These are phyloP conservation scores for Thamnophis elegans DNA, from an alignment of 2,797 vertebrate species.

Conservation along the genomic window DNA sequence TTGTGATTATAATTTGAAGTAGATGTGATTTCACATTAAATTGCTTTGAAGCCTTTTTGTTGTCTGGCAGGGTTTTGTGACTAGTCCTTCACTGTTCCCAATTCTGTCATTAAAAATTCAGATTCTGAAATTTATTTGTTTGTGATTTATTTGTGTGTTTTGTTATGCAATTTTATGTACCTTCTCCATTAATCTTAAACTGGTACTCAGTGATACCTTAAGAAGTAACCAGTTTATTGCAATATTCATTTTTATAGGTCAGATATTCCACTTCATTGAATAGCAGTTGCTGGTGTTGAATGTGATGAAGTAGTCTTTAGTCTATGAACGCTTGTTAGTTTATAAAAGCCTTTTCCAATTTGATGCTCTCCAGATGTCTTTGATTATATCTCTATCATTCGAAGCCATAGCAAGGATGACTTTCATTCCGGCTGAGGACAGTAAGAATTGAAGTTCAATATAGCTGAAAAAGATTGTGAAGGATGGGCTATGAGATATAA, in stretches of 20 bases:
- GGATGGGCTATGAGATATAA: neutral
- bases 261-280: neutral
- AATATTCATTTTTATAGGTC: neutral
- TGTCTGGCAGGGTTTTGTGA: neutral
- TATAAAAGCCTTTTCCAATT: neutral
- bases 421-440: neutral
- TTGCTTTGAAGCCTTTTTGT: neutral
- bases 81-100: neutral
- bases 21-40: neutral
- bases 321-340: neutral
- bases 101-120: neutral
- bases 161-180: neutral
- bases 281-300: neutral
- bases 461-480: neutral
- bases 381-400: neutral
- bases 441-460: neutral
- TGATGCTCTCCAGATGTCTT: neutral
- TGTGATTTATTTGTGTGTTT: neutral
- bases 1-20: neutral
- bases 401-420: neutral
- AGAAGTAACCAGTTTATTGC: neutral
- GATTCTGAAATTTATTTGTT: neutral
- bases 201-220: slow-evolving; percentile 25
- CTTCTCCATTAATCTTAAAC: neutral
- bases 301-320: neutral